Evolutionary conservation across 2,888 invertebrate species (phyloP).

Genomic region (Pammene aurita): DNA sequence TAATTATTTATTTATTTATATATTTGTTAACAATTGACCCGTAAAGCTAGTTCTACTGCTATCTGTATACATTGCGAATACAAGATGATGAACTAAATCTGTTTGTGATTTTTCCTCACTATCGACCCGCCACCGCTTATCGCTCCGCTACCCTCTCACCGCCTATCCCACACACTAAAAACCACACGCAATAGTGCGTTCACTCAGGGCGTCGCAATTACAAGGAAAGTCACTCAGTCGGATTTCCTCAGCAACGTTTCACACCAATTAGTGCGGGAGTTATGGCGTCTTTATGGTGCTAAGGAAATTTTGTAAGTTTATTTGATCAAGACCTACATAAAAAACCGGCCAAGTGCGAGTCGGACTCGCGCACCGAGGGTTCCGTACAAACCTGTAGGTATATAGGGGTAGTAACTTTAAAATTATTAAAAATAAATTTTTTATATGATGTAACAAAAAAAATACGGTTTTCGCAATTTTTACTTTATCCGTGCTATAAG

Average conservation of each 20-base stretch:
- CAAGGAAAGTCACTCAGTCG: constrained; percentile 65
- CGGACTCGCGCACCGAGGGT: too few relatives aligned
- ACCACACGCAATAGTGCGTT: constrained; percentile 57
- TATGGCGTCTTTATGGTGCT: constrained; percentile 16
- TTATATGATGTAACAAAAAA: too few relatives aligned
- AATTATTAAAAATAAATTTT: too few relatives aligned
- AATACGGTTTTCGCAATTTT: too few relatives aligned
- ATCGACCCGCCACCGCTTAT: background rate
- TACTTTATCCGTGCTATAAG: too few relatives aligned
- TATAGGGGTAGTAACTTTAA: too few relatives aligned
- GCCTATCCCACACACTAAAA: background rate
- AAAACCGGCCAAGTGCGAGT: background rate
- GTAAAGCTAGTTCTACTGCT: too few relatives aligned
- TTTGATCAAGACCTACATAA: background rate
- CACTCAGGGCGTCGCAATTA: constrained; percentile 48
- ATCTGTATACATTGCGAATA: too few relatives aligned
- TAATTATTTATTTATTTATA: too few relatives aligned
- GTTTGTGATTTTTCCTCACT: too few relatives aligned
- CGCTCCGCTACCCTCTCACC: constrained; percentile 8
- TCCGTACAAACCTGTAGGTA: too few relatives aligned
- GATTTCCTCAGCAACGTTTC: constrained; percentile 55
- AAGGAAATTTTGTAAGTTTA: background rate
- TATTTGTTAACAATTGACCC: too few relatives aligned
- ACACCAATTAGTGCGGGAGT: constrained; percentile 52
- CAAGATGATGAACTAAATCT: background rate